phyloP scores from a whole-genome alignment of 2,113 vertebrate genomes.

The Papio anubis region DNA sequence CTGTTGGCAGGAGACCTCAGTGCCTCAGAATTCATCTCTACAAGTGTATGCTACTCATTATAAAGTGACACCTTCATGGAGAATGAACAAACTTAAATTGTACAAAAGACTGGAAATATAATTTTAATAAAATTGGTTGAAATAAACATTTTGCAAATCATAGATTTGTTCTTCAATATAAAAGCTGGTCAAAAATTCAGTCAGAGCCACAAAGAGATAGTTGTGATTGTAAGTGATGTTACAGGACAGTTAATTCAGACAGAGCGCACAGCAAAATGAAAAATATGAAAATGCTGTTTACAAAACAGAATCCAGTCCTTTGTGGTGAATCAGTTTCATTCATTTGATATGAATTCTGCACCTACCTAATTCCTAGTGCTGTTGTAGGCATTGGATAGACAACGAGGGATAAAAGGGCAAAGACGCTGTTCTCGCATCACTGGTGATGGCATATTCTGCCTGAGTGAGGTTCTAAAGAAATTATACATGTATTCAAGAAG shows the following conservation, averaged over 20 bases:
- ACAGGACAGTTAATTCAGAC: neutral
- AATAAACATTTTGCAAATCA: neutral
- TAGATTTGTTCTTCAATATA: neutral
- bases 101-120: neutral
- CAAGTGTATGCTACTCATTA: neutral
- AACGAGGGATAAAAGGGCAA: rapidly evolving
- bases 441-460: too few relatives aligned
- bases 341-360: too few relatives aligned
- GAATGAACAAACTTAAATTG: neutral
- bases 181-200: neutral
- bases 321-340: neutral
- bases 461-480: neutral
- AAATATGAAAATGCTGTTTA: neutral
- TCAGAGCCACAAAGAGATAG: neutral
- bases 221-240: neutral
- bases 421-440: too few relatives aligned
- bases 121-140: neutral
- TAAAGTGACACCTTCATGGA: neutral
- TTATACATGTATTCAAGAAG: neutral
- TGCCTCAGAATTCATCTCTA: neutral
- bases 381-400: neutral
- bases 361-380: neutral
- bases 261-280: neutral
- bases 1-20: neutral
- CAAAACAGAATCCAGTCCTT: neutral